Percentiles rank a stretch among this genome's conserved stretches.
These are phyloP conservation scores for Albula glossodonta DNA, from an alignment of 2,113 vertebrate species.

Conservation along the genomic window DNA sequence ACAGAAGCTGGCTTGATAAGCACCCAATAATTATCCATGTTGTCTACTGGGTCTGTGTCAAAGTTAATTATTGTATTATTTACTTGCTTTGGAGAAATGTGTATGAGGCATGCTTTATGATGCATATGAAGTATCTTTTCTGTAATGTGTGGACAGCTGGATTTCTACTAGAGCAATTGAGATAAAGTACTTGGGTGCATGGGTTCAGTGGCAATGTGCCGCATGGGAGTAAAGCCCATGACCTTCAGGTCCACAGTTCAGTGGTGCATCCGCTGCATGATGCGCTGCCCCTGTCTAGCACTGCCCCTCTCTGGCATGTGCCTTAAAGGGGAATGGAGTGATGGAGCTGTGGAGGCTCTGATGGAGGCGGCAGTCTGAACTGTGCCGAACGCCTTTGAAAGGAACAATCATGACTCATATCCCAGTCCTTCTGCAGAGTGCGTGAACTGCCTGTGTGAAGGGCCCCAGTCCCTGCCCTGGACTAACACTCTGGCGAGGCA, in stretches of 20 bases:
- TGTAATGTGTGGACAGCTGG: neutral
- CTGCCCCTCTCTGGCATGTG: neutral
- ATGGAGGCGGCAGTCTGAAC: neutral
- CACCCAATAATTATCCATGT: neutral
- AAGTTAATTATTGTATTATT: neutral
- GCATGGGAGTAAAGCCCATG: neutral
- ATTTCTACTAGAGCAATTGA: neutral
- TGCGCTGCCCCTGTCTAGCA: neutral
- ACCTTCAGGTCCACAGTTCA: neutral
- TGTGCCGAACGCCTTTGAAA: neutral
- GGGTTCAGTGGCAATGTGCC: neutral
- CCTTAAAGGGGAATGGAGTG: neutral
- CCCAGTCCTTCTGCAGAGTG: neutral
- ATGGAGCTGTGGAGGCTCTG: neutral
- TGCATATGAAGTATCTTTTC: neutral
- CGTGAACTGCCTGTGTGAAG: neutral
- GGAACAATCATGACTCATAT: neutral
- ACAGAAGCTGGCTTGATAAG: neutral
- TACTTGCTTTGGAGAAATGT: neutral
- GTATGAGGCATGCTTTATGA: neutral
- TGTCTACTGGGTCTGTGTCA: neutral
- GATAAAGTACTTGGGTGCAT: neutral
- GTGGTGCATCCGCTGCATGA: neutral
- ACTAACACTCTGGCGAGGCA: conserved; percentile 49
- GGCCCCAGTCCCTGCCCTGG: conserved; percentile 33